Evolutionary conservation across 2,888 invertebrate species (phyloP).

Genomic region (Polydrusus cervinus): DNA sequence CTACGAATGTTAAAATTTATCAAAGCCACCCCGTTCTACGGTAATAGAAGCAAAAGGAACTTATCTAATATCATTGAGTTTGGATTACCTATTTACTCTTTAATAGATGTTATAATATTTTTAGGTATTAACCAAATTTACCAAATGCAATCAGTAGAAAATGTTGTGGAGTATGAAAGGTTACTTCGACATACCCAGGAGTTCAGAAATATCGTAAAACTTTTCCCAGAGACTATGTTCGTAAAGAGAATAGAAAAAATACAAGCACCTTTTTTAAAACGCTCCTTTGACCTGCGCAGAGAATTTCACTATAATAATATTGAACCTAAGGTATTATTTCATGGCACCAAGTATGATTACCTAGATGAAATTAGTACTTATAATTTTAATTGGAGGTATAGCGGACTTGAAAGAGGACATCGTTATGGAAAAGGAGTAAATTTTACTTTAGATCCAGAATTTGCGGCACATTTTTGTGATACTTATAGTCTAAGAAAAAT

Average conservation of each 20-base stretch:
- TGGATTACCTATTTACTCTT: too few relatives aligned
- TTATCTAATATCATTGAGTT: too few relatives aligned
- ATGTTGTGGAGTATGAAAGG: conserved; percentile 1
- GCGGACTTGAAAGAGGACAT: conserved; percentile 16
- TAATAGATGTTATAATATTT: not conserved
- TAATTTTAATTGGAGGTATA: conserved; percentile 16
- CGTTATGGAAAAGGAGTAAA: conserved; percentile 15
- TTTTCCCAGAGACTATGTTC: not conserved
- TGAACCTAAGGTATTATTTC: conserved; percentile 1
- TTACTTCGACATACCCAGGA: not conserved
- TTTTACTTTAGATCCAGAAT: conserved; percentile 16
- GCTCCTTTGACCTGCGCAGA: not conserved
- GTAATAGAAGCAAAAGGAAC: too few relatives aligned
- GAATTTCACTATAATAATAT: conserved; percentile 7
- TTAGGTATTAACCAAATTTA: not conserved
- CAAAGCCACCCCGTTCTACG: too few relatives aligned
- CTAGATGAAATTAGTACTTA: not conserved
- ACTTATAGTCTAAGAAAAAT: not conserved
- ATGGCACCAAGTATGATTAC: conserved; percentile 13
- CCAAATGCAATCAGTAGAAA: not conserved
- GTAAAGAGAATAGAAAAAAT: conserved; percentile 18
- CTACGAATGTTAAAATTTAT: too few relatives aligned
- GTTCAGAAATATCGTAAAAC: not conserved
- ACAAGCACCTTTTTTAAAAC: not conserved
- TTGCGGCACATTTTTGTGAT: conserved; percentile 10